Base-by-base conservation (phyloP, 2,113 vertebrate species). In the Pseudorasbora parva region DNA sequence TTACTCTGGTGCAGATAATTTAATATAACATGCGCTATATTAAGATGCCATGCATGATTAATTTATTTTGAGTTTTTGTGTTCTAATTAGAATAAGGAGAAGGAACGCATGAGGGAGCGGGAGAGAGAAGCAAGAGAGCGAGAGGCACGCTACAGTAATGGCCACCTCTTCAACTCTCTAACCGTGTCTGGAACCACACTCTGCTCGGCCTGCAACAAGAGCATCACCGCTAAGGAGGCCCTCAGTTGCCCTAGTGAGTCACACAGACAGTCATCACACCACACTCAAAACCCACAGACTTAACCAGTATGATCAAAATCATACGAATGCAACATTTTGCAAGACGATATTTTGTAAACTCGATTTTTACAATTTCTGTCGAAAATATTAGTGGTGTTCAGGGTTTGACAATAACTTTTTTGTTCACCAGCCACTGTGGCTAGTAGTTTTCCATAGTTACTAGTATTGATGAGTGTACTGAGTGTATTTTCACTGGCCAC, bases 181-280 rank as follows among this genome's bases (percentile, higher is more conserved):
- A 94, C 94, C 0, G 94, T 96, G 14, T 96, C 95, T 0, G 95
- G 95, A 85, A 96, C 94, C 90, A 96, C 95, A 59, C 95, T 96
- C 91, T 96, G 96, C 88, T 96, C 93, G 0, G 94, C 95, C 84
- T 96, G 96, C 72, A 96, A 94, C 89, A 96, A 96, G 92, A 96
- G 96, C 92, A 96, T 96, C 93, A 96, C 95, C 0, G 95, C 95
- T 89, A 96, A 96, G 87, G 96, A 96, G 37, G 96, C 96, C 0
- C 93, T 96, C 4, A 93, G 94, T 90, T 96, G 96, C 83, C 95
- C 96, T 45, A 95, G 96, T 96, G 89, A 95, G 95, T 93, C 56
- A 25, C 41, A 43, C 49, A 43, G 2, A 51, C 33, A 68, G 21
- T 69, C 74, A 54, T 64, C n/a, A 15, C 51, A 69, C 0, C 33